Evolutionary conservation across 1,140 invertebrate genomes (phyloP).

Genomic region (Probaryconus sp.): DNA sequence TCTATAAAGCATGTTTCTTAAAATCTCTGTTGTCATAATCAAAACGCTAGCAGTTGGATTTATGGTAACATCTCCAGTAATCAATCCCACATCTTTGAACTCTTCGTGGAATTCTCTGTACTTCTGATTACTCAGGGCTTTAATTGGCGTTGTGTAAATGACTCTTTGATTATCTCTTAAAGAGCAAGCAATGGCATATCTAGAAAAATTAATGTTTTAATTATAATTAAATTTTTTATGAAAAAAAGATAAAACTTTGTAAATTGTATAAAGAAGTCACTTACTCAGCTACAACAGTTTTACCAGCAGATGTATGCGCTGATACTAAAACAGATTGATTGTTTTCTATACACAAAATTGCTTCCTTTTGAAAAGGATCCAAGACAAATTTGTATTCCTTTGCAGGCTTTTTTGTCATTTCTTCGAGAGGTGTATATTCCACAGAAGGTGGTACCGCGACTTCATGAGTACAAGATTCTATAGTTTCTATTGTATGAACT

Average conservation of each 20-base stretch:
- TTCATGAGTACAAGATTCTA: conserved; percentile 94
- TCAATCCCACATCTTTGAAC: conserved; percentile 97
- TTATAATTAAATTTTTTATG: conserved; percentile 3
- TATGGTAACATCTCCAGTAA: conserved; percentile 99
- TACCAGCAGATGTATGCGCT: conserved; percentile 99
- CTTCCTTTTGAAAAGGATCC: conserved; percentile 99
- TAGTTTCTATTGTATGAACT: conserved; percentile 91
- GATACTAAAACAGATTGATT: conserved; percentile 98
- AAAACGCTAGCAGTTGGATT: conserved; percentile 98
- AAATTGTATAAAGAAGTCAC: conserved; percentile 73
- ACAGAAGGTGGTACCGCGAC: conserved; percentile 93
- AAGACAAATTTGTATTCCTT: conserved; percentile 97
- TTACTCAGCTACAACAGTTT: conserved; percentile 99
- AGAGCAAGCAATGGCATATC: conserved; percentile 86
- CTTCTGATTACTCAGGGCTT: conserved; percentile 99
- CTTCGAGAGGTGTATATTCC: conserved; percentile 87
- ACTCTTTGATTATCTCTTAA: conserved; percentile 89
- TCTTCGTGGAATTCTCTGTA: conserved; percentile 99
- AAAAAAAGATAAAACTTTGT: conserved; percentile 3
- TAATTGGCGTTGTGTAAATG: conserved; percentile 99
- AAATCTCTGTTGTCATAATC: conserved; percentile 99
- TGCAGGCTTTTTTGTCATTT: conserved; percentile 83
- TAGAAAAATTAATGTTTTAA: conserved; percentile 63
- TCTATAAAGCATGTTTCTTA: conserved; percentile 98
- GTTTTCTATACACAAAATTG: conserved; percentile 98